Evolutionary conservation across 2,113 vertebrate genomes (phyloP).

Genomic region (Nothobranchius furzeri): DNA sequence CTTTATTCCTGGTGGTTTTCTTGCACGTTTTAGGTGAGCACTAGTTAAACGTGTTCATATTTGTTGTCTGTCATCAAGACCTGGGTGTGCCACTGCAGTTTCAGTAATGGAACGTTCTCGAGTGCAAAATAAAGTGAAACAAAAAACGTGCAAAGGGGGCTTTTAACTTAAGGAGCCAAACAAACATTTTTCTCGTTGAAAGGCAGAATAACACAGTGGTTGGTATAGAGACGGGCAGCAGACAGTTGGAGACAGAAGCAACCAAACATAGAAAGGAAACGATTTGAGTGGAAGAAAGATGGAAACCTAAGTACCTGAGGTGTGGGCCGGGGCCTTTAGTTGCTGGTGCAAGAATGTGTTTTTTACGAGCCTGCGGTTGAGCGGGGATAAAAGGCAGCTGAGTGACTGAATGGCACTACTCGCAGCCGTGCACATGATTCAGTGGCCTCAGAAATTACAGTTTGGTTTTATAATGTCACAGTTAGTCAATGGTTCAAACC

Average conservation of each 20-base stretch:
- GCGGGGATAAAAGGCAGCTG: constrained; percentile 77
- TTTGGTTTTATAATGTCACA: constrained; percentile 83
- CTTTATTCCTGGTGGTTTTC: constrained; percentile 3
- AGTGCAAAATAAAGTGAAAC: constrained; percentile 54
- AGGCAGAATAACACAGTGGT: constrained; percentile 20
- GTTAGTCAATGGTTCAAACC: constrained; percentile 68
- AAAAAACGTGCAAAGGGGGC: constrained; percentile 27
- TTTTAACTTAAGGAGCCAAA: constrained; percentile 57
- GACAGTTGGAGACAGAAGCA: constrained; percentile 59
- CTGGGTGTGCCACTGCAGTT: constrained; percentile 12
- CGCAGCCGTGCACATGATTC: constrained; percentile 43
- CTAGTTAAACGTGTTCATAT: constrained; percentile 11
- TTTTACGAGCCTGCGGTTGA: constrained; percentile 79
- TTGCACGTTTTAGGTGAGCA: constrained; percentile 10
- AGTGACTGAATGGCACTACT: constrained; percentile 72
- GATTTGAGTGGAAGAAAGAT: constrained; percentile 59
- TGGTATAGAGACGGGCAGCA: constrained; percentile 57
- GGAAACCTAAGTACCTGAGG: constrained; percentile 77
- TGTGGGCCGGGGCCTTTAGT: constrained; percentile 68
- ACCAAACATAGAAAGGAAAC: constrained; percentile 47
- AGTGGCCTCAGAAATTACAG: constrained; percentile 74
- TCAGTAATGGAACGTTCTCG: constrained; percentile 46
- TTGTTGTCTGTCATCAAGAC: constrained; percentile 41
- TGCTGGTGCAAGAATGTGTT: constrained; percentile 72
- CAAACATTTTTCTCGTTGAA: neutral